phyloP scores from a whole-genome alignment of 1,140 invertebrate genomes.

The Cepaea nemoralis region DNA sequence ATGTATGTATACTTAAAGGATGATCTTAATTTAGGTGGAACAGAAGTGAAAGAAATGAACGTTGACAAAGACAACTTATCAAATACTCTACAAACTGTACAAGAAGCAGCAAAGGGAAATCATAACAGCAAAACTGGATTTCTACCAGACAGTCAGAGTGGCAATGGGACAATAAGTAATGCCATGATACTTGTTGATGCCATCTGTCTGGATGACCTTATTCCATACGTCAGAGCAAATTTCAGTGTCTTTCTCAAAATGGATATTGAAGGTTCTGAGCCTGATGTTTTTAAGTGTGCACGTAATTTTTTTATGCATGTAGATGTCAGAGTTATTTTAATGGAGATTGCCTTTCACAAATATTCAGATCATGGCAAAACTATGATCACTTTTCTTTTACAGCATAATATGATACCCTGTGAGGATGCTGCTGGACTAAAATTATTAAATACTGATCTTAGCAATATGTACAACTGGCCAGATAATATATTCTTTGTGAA shows the following conservation, averaged over 20 bases:
- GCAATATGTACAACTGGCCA: conserved; percentile 48
- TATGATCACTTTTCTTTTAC: conserved; percentile 48
- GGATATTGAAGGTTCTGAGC: conserved; percentile 61
- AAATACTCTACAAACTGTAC: background rate
- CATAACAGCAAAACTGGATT: background rate
- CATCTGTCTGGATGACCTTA: conserved; percentile 52
- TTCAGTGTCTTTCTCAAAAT: conserved; percentile 47
- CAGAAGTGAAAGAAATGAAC: conserved; percentile 32
- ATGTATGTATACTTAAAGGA: conserved; percentile 24
- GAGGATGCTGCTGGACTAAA: conserved; percentile 27
- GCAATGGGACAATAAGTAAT: background rate
- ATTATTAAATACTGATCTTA: conserved; percentile 26
- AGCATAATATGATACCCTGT: conserved; percentile 52
- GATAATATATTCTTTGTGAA: conserved; percentile 59
- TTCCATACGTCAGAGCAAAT: conserved; percentile 37
- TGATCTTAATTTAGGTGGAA: conserved; percentile 30
- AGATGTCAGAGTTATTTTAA: conserved; percentile 58
- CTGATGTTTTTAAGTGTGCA: conserved; percentile 44
- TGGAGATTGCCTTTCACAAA: conserved; percentile 59
- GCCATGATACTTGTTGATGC: conserved; percentile 38
- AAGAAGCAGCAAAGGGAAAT: background rate
- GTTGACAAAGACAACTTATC: background rate
- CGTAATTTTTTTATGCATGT: conserved; percentile 51
- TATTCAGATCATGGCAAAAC: conserved; percentile 8
- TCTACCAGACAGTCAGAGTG: background rate